Base-by-base conservation (phyloP, 2,888 invertebrate species). In the Ischnus inquisitorius region DNA sequence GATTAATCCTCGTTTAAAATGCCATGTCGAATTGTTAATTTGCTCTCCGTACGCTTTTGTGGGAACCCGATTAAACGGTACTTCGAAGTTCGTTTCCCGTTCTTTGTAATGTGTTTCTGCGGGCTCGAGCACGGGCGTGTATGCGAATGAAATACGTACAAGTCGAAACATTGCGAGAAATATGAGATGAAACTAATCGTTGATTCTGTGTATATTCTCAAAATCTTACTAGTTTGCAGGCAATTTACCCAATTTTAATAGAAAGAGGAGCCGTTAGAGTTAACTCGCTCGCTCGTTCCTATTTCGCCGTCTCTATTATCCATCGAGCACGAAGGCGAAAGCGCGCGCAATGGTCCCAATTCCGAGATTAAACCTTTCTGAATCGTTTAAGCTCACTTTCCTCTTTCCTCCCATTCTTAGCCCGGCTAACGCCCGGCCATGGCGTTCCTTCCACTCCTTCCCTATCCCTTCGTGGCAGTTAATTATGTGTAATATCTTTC, bases 401-500 rank as follows among this genome's bases (percentile, higher is more conserved):
- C 76, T 71, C 60, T 78, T 79, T 82, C 34, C 77, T 67, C 69
- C 67, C 80, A 43, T 51, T 51, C 69, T 48, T 68, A 51, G 10
- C 72, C 76, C 51, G 54, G 67, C 79, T 71, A 60, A 43, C 74
- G 75, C 67, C 67, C 67, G 65, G 34, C 48, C 28, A 77, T 46
- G 62, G 48, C 54, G 69, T 14, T 54, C 78, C 43, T 54, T 83
- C 64, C 68, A n/a, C 57, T 46, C 64, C 76, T 54, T 25, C 69
- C 69, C 84, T 39, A 68, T 80, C 72, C 80, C 8, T 80, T 39
- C 74, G 54, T 80, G 69, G 78, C 80, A 81, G 77, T 84, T 81
- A 84, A 84, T 84, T 84, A 84, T 84, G 74, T 84, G 84, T 84
- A 84, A 84, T 78, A 78, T 78, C 80, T 76, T 78, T 43, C 81